Base-by-base conservation (phyloP, 2,797 vertebrate genomes). In the Anguilla obscura region DNA sequence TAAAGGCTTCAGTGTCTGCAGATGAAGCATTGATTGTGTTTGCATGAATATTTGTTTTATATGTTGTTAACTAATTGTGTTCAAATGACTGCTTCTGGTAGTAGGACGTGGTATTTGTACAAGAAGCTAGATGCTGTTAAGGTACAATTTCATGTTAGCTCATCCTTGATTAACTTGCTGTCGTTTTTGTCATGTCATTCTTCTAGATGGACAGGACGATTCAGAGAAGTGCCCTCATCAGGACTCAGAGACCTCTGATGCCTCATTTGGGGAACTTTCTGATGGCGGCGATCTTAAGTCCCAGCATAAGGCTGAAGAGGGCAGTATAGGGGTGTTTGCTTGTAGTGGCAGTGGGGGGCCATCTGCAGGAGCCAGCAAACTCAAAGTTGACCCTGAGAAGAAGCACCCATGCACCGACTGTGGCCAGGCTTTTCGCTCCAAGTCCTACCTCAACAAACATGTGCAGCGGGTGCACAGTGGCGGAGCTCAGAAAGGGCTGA, bases 381-480 rank as follows among this genome's bases (percentile, higher is more conserved):
- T 95, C 93, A 98, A 98, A 94, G 93, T 94, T 0, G 98, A 99
- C 86, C 95, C 96, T 6, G 98, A 99, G 90, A 99, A 98, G 96
- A 99, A 98, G 93, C 98, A 98, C 93, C 97, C 93, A 30, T 99
- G 99, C 89, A 95, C 96, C 3, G 97, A 98, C 87, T 99, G 99
- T 0, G 98, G 98, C 92, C 98, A 98, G 95, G 98, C 98, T 93
- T 99, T 99, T 95, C 98, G 98, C 92, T 99, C 99, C 60, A 99
- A 98, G 95, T 99, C 98, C 95, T 99, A 99, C 95, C 97, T 99
- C 97, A 99, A 98, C 96, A 99, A 99, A 94, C 98, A 99, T 95
- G 97, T 98, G 95, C 98, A 99, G 95, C 97, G 99, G 95, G 98
- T 99, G 92, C 99, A 99, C 93, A 97, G 98, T 92, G 94, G 97